These are phyloP conservation scores for Batillaria attramentaria DNA, from an alignment of 1,140 invertebrate species.

Conservation along the genomic window DNA sequence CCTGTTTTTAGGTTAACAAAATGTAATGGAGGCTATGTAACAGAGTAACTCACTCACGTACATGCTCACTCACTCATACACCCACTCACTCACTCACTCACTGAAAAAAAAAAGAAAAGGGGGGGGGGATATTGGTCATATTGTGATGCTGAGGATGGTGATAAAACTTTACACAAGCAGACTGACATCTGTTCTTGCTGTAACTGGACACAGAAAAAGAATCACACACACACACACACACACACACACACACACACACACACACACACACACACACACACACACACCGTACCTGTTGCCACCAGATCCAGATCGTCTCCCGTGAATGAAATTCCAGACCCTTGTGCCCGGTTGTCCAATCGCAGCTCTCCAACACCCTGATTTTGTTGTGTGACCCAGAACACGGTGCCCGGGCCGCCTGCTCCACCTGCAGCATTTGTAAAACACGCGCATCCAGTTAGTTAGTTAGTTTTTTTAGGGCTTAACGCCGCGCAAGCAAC, in stretches of 20 bases:
- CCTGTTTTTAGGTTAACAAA: constrained; percentile 34
- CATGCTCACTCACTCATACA: too few relatives aligned
- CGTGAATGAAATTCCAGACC: neutral
- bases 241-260: constrained; percentile 5
- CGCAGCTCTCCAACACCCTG: constrained; percentile 15
- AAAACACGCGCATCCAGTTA: neutral
- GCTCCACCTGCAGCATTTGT: constrained; percentile 13
- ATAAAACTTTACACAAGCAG: too few relatives aligned
- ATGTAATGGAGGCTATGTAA: too few relatives aligned
- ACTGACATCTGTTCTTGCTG: too few relatives aligned
- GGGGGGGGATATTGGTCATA: too few relatives aligned
- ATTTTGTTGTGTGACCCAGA: constrained; percentile 3
- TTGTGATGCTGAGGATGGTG: too few relatives aligned
- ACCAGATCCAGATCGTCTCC: neutral
- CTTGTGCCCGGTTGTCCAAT: constrained; percentile 19
- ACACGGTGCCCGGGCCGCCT: constrained; percentile 24
- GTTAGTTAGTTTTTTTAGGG: too few relatives aligned
- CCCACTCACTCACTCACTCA: too few relatives aligned
- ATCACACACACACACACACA: neutral
- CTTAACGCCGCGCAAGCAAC: too few relatives aligned
- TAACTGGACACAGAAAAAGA: neutral
- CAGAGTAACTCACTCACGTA: too few relatives aligned
- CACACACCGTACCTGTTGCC: constrained; percentile 8
- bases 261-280: constrained; percentile 5
- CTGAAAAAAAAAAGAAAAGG: too few relatives aligned